Base-by-base conservation (phyloP, 2,797 vertebrate genomes). In the Adelosebastes latens region DNA sequence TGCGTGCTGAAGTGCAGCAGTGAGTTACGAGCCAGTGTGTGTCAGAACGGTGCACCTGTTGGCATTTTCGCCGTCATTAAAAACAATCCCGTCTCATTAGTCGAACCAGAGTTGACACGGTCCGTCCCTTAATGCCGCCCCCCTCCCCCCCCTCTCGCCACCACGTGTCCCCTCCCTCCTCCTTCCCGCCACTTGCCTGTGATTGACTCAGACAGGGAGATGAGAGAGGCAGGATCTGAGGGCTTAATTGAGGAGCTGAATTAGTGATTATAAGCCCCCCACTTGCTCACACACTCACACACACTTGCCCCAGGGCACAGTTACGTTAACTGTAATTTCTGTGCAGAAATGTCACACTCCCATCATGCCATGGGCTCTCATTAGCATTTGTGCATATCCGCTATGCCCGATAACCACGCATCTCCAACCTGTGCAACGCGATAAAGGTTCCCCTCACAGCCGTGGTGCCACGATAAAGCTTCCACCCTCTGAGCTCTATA, bases 311-410 rank as follows among this genome's bases (percentile, higher is more conserved):
- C 88, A 39, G 93, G 96, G 95, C 94, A 75, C 77, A 87, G 93
- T 90, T 94, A 91, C 93, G 91, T 93, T 90, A 94, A 93, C 89
- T 89, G 91, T 96, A 96, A 97, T 97, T 97, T 97, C 95, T 94
- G 93, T 95, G 94, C 93, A 96, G 94, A 97, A 97, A 97, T 97
- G 96, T 96, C 96, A 97, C 92, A 94, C 92, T 90, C 93, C 93
- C 96, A 96, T 96, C 94, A 95, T 95, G 96, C 95, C 94, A 96
- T 89, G 84, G 95, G 95, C 95, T 97, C 94, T 97, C 95, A 97
- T 97, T 97, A 97, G 94, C 95, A 96, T 97, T 97, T 96, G 94
- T 96, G 93, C 95, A 94, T 96, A 94, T 96, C 92, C 93, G 56
- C 83, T 79, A 86, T 93, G 90, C 93, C 93, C 90, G 94, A 95